Conservation (phyloP, 23 tunicate species). For the Halocynthia aurantium region DNA sequence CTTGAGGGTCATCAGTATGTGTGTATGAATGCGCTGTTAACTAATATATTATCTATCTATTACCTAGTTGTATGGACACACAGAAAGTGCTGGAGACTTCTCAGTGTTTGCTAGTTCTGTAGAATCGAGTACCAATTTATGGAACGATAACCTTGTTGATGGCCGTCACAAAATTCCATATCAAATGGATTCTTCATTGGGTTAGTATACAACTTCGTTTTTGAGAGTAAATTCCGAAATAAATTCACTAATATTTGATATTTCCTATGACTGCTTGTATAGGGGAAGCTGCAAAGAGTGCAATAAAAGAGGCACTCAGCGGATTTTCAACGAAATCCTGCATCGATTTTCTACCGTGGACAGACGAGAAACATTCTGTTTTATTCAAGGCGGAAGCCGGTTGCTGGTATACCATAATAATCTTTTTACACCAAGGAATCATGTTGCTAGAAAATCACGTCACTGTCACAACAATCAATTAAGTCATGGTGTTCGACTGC, state of each 20-base stretch:
- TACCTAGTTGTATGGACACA: not conserved
- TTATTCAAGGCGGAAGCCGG: not conserved
- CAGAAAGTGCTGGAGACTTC: not conserved
- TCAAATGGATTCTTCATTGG: not conserved
- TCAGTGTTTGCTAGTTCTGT: conserved; percentile 1
- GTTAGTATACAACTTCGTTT: not conserved
- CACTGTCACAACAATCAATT: no score
- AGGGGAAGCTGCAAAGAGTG: not conserved
- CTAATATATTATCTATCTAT: not conserved
- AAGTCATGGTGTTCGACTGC: no score
- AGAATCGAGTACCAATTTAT: not conserved
- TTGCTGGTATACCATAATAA: not conserved
- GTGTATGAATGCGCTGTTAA: not conserved
- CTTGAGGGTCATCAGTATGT: not conserved
- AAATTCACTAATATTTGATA: not conserved
- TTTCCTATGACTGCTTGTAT: not conserved
- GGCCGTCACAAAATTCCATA: not conserved
- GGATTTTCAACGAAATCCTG: not conserved
- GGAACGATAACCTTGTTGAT: not conserved
- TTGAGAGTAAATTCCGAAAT: not conserved
- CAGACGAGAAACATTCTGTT: not conserved
- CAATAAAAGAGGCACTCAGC: not conserved
- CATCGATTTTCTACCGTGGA: not conserved
- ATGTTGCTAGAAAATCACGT: no score
- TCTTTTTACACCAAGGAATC: no score